A percentile compares a stretch with the other conserved stretches of the same genome.
Conservation (phyloP, 2,113 vertebrate genomes). For the human region DNA sequence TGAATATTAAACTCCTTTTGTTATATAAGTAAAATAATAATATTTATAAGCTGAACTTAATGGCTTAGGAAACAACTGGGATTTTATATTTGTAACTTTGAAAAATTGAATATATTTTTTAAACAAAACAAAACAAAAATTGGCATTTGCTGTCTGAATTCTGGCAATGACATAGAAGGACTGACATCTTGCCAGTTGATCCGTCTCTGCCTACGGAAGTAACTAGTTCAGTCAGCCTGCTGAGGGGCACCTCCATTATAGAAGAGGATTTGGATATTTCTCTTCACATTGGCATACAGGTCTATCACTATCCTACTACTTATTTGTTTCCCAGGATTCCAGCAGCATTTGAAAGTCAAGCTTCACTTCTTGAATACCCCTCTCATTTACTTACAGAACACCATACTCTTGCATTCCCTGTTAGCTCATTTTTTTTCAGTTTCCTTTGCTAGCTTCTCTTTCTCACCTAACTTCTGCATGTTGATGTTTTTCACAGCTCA, state of each 20-base stretch:
- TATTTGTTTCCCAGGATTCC: background rate
- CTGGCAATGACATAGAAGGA: background rate
- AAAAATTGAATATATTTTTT: constrained; percentile 36
- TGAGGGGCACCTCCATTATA: background rate
- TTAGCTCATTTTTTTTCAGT: background rate
- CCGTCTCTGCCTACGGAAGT: background rate
- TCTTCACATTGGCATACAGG: background rate
- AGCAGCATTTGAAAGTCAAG: background rate
- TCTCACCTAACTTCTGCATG: background rate
- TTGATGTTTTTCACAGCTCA: background rate
- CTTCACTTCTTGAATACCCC: background rate
- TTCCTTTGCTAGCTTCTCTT: background rate
- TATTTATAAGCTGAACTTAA: constrained; percentile 28
- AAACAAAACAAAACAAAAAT: background rate
- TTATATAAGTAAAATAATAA: constrained; percentile 34
- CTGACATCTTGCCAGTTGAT: background rate
- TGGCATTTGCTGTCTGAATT: background rate
- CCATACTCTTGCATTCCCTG: background rate
- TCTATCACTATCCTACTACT: background rate
- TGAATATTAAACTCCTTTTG: background rate
- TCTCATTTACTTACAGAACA: background rate
- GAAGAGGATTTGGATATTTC: background rate
- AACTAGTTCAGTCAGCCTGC: background rate
- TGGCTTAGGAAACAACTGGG: constrained; percentile 19
- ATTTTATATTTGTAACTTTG: constrained; percentile 49